Evolutionary conservation across 2,113 vertebrate genomes (phyloP).

Genomic region (Pygoscelis adeliae): DNA sequence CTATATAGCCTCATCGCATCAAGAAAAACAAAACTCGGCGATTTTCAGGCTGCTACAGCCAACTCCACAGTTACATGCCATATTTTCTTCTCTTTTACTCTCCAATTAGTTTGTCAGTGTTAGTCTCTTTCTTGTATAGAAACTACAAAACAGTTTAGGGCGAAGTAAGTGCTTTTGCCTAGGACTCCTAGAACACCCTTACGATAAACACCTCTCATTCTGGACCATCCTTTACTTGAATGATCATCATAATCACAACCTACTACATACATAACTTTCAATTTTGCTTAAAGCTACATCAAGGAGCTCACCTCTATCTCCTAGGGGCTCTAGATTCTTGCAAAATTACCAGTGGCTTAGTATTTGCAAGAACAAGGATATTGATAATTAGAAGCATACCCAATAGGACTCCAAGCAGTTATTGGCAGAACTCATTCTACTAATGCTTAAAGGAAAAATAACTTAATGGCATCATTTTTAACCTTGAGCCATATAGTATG

Average conservation of each 20-base stretch:
- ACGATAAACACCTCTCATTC: neutral
- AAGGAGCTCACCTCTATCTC: neutral
- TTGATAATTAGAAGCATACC: neutral
- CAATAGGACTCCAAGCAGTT: neutral
- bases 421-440: neutral
- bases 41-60: neutral
- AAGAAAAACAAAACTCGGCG: neutral
- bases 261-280: neutral
- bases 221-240: neutral
- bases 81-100: neutral
- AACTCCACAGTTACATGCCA: neutral
- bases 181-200: neutral
- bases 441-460: neutral
- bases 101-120: neutral
- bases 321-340: neutral
- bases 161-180: neutral
- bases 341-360: neutral
- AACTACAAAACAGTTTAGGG: neutral
- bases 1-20: neutral
- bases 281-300: neutral
- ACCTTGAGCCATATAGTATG: neutral
- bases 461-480: neutral
- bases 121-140: neutral
- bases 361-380: slow-evolving; percentile 6
- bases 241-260: neutral